phyloP scores from a whole-genome alignment of 2,113 vertebrate genomes.

The Bubo blakistoni region DNA sequence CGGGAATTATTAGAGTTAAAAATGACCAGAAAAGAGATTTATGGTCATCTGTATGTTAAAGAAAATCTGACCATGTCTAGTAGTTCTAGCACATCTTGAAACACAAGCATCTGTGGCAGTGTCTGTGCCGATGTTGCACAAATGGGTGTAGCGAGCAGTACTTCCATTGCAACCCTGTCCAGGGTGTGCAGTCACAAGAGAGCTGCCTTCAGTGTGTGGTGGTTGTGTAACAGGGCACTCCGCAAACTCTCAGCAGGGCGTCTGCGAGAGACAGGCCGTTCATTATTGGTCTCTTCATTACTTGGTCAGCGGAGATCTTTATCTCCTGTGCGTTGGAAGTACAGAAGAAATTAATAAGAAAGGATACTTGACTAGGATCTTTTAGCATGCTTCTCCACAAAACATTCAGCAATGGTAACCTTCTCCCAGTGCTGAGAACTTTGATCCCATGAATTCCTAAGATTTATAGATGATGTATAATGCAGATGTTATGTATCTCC shows the following conservation, averaged over 20 bases:
- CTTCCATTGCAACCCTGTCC: no score
- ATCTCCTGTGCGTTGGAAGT: not conserved
- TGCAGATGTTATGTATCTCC: not conserved
- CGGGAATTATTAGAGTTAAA: not conserved
- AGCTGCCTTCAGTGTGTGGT: not conserved
- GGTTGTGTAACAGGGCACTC: not conserved
- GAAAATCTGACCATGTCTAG: not conserved
- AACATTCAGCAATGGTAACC: not conserved
- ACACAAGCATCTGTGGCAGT: not conserved
- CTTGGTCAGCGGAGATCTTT: not conserved
- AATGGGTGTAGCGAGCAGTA: not conserved
- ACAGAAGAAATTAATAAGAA: not conserved
- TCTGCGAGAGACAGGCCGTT: not conserved
- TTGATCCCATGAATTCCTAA: not conserved
- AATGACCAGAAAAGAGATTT: not conserved
- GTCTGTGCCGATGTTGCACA: not conserved
- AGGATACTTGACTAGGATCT: not conserved
- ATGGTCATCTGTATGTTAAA: not conserved
- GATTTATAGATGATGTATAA: not conserved
- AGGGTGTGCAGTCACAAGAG: no score
- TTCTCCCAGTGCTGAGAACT: not conserved
- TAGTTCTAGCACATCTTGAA: not conserved
- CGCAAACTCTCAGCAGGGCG: rapidly evolving
- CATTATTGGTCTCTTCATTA: not conserved
- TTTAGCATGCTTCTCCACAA: not conserved